Conservation (phyloP, 2,113 vertebrate genomes). For the Cichladusa arquata region DNA sequence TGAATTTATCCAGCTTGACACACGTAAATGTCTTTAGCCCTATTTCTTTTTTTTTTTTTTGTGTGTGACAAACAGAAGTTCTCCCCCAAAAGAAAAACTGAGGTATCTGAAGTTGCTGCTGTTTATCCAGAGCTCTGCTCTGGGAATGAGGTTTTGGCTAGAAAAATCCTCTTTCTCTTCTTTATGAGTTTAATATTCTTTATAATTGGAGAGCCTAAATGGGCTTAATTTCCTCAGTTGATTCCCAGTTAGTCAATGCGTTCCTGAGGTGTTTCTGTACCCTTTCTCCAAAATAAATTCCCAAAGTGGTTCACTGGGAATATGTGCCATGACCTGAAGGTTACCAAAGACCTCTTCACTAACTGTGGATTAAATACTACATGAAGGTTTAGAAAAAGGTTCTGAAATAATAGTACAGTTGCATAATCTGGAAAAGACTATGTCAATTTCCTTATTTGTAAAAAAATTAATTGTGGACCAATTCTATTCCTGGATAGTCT, state of each 20-base stretch:
- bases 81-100: background rate
- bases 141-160: background rate
- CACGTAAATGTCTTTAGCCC: background rate
- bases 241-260: background rate
- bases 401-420: background rate
- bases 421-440: background rate
- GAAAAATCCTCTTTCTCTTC: background rate
- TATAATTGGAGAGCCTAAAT: background rate
- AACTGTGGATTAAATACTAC: background rate
- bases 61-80: background rate
- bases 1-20: constrained; percentile 10
- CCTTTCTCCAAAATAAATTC: background rate
- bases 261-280: background rate
- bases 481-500: background rate
- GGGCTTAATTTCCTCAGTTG: background rate
- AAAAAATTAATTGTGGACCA: background rate
- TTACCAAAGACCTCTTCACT: background rate
- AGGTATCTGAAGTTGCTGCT: background rate
- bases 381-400: background rate
- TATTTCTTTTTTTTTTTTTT: background rate
- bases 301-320: background rate
- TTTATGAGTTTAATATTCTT: background rate
- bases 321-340: background rate
- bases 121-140: background rate
- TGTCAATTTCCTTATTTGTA: background rate